Evolutionary conservation across 2,797 vertebrate genomes (phyloP).

Genomic region (Pseudomugil tenellus): DNA sequence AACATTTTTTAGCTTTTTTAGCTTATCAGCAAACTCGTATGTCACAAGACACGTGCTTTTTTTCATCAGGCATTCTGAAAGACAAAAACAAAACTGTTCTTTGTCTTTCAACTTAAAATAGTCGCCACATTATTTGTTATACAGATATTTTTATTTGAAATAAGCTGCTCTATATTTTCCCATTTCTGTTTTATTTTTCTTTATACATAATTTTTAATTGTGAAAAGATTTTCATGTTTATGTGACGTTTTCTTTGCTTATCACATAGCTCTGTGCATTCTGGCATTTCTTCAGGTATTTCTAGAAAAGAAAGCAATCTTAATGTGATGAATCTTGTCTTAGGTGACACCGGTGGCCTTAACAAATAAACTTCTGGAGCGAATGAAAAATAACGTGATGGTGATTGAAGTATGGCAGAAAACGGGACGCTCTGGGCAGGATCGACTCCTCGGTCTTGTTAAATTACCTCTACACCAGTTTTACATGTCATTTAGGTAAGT

Average conservation of each 20-base stretch:
- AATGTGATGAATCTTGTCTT: not conserved
- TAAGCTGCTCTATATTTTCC: not conserved
- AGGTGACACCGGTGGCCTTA: conserved; percentile 92
- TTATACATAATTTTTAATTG: no score
- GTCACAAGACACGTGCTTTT: not conserved
- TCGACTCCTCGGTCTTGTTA: conserved; percentile 90
- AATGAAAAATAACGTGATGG: conserved; percentile 94
- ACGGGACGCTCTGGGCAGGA: conserved; percentile 81
- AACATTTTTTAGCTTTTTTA: not conserved
- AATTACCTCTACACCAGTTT: conserved; percentile 96
- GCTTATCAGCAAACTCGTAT: not conserved
- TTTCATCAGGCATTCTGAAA: not conserved
- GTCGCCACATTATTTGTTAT: no score
- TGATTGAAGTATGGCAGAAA: conserved; percentile 96
- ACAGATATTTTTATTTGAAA: no score
- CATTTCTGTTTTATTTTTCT: not conserved
- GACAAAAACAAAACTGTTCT: no score
- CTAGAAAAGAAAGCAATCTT: not conserved
- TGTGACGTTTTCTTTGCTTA: not conserved
- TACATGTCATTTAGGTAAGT: conserved; percentile 94
- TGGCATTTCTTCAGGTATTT: no score
- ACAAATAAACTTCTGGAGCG: conserved; percentile 87
- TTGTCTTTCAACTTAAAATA: no score
- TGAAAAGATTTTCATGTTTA: not conserved
- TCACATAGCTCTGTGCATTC: no score